These are phyloP conservation scores for Cantharis rufa DNA, from an alignment of 2,888 invertebrate species.

Conservation along the genomic window DNA sequence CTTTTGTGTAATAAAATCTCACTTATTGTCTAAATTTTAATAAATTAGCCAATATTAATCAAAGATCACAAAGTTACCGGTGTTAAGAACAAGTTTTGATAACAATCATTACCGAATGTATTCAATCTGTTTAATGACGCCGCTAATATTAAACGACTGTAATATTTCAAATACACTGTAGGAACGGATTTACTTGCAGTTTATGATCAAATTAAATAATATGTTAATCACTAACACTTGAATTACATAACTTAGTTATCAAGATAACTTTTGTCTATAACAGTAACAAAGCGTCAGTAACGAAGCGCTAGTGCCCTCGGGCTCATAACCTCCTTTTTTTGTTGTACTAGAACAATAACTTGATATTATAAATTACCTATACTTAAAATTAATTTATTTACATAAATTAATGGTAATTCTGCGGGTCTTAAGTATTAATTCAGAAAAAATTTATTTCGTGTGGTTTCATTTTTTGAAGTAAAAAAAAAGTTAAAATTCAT, in stretches of 20 bases:
- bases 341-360: background rate
- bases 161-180: background rate
- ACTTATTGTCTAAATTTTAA: background rate
- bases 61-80: background rate
- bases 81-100: background rate
- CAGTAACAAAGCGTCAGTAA: background rate
- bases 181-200: background rate
- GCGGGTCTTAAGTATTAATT: background rate
- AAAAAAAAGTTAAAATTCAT: background rate
- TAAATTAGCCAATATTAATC: background rate
- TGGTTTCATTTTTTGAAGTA: too few species aligned
- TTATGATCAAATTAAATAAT: background rate
- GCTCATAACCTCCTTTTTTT: background rate
- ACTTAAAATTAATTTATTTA: background rate
- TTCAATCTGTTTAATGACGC: background rate
- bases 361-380: background rate
- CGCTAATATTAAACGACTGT: background rate
- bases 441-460: background rate
- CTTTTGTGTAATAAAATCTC: background rate
- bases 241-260: background rate
- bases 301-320: background rate
- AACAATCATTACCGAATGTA: background rate
- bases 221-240: background rate
- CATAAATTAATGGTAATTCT: background rate
- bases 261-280: background rate